A percentile compares a stretch with the other conserved stretches of the same genome.
Evolutionary conservation across 2,888 invertebrate genomes (phyloP).

Genomic region (Polymixis lichenea): DNA sequence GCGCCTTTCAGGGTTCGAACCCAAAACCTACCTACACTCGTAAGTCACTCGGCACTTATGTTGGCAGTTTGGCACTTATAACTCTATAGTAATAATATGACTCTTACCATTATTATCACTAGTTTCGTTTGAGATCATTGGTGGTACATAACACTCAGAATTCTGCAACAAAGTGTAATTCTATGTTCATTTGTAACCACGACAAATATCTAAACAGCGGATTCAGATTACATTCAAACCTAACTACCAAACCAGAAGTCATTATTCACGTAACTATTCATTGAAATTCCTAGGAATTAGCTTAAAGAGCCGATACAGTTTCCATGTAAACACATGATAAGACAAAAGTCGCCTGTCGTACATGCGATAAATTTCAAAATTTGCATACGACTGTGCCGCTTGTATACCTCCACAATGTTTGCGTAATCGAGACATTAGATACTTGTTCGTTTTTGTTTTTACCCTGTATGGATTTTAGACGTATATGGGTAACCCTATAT

Average conservation of each 20-base stretch:
- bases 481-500: neutral
- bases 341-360: slow-evolving; percentile 45
- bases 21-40: too few relatives aligned
- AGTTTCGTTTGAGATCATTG: neutral
- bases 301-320: slow-evolving; percentile 30
- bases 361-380: slow-evolving; percentile 57
- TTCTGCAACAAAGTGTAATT: neutral
- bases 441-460: slow-evolving; percentile 21
- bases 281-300: slow-evolving; percentile 45
- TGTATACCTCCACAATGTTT: slow-evolving; percentile 18
- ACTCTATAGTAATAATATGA: neutral
- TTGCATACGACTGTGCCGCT: slow-evolving; percentile 50
- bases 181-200: neutral
- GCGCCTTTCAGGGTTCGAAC: too few relatives aligned
- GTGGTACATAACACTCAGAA: neutral
- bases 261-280: slow-evolving; percentile 29
- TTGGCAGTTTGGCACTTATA: neutral
- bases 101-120: too few relatives aligned
- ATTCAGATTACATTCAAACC: neutral
- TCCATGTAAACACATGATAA: slow-evolving; percentile 40
- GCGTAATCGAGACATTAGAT: slow-evolving; percentile 34
- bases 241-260: slow-evolving; percentile 10
- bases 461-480: neutral
- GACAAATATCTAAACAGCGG: neutral
- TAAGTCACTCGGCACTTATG: too few relatives aligned